Evolutionary conservation across 2,888 invertebrate genomes (phyloP).

Genomic region (Trissonchulus latispiculum): DNA sequence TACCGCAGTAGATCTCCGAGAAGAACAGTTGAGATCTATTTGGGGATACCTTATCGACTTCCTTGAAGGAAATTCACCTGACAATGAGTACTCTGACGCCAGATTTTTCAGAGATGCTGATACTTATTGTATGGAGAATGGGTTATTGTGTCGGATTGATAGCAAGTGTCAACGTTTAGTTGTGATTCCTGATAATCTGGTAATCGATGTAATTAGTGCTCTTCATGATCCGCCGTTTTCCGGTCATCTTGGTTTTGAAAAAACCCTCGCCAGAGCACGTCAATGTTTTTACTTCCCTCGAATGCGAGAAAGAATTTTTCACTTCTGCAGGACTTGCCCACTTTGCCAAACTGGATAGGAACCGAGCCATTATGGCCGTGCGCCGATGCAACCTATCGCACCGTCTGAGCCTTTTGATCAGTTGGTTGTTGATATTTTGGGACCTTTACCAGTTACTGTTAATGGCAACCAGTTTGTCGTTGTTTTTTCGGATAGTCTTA

Average conservation of each 20-base stretch:
- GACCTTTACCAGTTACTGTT: slow-evolving; percentile 24
- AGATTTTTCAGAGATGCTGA: not conserved
- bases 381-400: slow-evolving; percentile 20
- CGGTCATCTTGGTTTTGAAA: not conserved
- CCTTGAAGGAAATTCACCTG: not conserved
- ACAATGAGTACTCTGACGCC: not conserved
- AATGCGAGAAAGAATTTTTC: not conserved
- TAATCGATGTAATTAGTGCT: not conserved
- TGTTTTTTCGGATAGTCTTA: slow-evolving; percentile 19
- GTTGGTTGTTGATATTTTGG: slow-evolving; percentile 28
- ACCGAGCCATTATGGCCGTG: not conserved
- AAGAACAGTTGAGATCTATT: not conserved
- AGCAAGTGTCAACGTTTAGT: not conserved
- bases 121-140: not conserved
- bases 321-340: not conserved
- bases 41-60: not conserved
- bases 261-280: not conserved
- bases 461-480: slow-evolving; percentile 29
- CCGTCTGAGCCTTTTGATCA: slow-evolving; percentile 29
- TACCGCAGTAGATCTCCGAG: too few species aligned
- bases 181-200: not conserved
- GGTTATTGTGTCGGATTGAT: not conserved
- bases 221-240: not conserved
- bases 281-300: not conserved
- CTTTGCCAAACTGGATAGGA: not conserved